Conservation (phyloP, 2,113 vertebrate species). For the Sporophila hypoxantha region DNA sequence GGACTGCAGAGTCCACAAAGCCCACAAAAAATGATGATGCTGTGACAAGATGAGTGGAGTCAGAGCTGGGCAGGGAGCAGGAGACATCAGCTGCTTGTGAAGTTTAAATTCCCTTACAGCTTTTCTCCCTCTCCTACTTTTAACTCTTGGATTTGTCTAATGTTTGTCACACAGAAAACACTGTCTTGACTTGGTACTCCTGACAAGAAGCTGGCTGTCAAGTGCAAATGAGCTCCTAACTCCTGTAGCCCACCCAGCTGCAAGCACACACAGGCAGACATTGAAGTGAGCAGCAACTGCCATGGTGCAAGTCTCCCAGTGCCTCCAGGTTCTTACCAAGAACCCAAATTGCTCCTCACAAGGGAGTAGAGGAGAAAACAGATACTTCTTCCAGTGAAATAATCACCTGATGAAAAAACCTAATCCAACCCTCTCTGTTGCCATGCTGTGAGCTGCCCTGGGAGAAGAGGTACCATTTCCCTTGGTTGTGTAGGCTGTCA, state of each 20-base stretch:
- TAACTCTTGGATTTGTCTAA: background rate
- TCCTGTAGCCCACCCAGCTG: rapidly evolving
- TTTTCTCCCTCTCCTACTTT: background rate
- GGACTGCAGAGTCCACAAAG: background rate
- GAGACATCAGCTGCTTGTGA: background rate
- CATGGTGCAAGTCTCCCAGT: rapidly evolving
- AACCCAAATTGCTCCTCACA: background rate
- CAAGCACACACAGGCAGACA: background rate
- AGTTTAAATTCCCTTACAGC: background rate
- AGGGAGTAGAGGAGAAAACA: background rate
- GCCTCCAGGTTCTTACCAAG: background rate
- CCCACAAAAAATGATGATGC: background rate
- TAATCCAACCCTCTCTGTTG: background rate
- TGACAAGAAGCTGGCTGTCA: background rate
- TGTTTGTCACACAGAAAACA: background rate
- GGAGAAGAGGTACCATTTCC: background rate
- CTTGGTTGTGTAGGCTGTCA: background rate
- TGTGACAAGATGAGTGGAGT: background rate
- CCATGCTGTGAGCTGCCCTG: background rate
- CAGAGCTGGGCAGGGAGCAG: background rate
- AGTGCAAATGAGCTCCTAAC: background rate
- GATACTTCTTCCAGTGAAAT: background rate
- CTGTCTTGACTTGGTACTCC: background rate
- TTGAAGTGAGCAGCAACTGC: background rate
- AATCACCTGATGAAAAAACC: rapidly evolving